Base-by-base conservation (phyloP, 2,113 vertebrate species). In the Daphoenositta chrysoptera region DNA sequence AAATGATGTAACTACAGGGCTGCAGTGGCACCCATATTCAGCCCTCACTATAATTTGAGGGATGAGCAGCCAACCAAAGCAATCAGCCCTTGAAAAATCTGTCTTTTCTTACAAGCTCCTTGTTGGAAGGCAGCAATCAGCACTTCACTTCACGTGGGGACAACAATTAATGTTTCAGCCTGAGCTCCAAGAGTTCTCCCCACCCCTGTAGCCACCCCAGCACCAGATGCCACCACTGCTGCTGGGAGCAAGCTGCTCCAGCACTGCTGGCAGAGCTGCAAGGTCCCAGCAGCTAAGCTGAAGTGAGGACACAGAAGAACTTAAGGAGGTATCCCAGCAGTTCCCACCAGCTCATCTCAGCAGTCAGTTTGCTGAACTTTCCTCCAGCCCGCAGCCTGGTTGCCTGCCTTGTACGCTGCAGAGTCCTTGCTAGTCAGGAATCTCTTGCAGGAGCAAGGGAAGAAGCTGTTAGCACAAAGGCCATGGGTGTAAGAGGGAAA, bases 141-240 rank as follows among this genome's bases (percentile, higher is more conserved):
- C 80, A 90, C 21, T n/a, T 80, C 3, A 0, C 54, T 57, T 63
- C 23, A 57, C 0, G 0, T 58, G 23, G 30, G 63, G 71, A 83
- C 71, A 66, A 47, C 33, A 69, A 61, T 47, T 66, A 63, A 86
- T 44, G 75, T 63, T 48, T 73, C 71, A 72, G 24, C 53, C 42
- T 2, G 6, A 64, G 66, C 61, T 51, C 2, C 3, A 54, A 73
- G 47, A 70, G 71, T 42, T 50, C 60, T 86, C 44, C 48, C 64
- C 50, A 65, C 13, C 22, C 44, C 82, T 83, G 73, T 78, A 94
- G 35, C 79, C 70, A 83, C 66, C 53, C 56, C 90, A 83, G 90
- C 90, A 93, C 22, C 70, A 69, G 73, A 76, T 61, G 60, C 61
- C 77, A 47, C 51, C 13, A 18, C 51, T 33, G 73, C 42, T 83